Percentiles rank a stretch among this genome's conserved stretches.
Conservation (phyloP, 2,113 vertebrate species). For the Semicossyphus pulcher region DNA sequence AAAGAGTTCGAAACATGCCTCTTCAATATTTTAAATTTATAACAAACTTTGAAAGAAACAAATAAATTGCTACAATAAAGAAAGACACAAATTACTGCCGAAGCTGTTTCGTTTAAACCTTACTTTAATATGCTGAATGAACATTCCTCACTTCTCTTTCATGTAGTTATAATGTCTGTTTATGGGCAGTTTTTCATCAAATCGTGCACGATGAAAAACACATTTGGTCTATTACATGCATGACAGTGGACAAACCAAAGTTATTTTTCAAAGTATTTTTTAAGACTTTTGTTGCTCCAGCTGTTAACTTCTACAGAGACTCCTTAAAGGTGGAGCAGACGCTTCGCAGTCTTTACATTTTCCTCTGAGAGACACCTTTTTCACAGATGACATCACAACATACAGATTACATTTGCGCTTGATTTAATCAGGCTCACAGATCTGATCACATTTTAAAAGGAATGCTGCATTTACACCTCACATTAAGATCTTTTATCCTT, state of each 20-base stretch:
- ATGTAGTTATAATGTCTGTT: neutral
- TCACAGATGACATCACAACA: neutral
- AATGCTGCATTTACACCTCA: neutral
- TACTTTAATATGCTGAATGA: slow-evolving; percentile 7
- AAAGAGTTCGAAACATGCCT: neutral
- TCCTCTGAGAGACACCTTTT: neutral
- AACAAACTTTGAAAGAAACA: neutral
- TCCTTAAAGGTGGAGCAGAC: too few species aligned
- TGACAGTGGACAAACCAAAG: neutral
- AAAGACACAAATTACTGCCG: neutral
- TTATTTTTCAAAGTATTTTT: neutral
- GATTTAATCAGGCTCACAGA: neutral
- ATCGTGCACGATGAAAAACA: neutral
- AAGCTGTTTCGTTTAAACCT: neutral
- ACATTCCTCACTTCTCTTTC: neutral
- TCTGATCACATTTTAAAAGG: neutral
- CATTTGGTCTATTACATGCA: neutral
- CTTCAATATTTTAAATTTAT: slow-evolving; percentile 8
- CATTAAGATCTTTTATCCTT: neutral
- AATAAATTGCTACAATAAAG: neutral
- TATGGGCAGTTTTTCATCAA: neutral
- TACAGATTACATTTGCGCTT: neutral
- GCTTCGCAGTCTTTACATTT: neutral
- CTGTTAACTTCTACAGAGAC: neutral
- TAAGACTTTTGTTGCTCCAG: neutral